Base-by-base conservation (phyloP, 1,140 invertebrate species). In the Drosophila pachea region DNA sequence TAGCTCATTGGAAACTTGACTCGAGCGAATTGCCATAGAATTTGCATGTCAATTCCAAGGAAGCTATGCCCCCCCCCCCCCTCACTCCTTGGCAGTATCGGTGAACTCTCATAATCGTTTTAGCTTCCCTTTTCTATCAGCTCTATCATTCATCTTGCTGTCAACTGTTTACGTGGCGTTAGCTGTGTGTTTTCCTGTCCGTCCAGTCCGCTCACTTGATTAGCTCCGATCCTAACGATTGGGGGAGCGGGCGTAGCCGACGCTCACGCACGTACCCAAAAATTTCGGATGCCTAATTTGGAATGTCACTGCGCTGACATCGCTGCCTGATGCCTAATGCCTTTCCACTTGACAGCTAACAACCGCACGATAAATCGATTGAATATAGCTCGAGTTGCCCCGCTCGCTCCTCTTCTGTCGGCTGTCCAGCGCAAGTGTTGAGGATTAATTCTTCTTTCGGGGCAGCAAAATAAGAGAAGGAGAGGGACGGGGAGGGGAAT, bases 271-370 rank as follows among this genome's bases (percentile, higher is more conserved):
- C 50, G 33, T 55, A 72, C 52, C 63, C 71, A 65, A 73, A 86
- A 73, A 86, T 79, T 81, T 78, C 52, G 47, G 49, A 78, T 81
- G 81, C 76, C 81, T 82, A 84, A 84, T 84, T 84, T 69, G 47
- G 81, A 81, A 73, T 84, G 81, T 84, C 81, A 81, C 79, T 81
- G 52, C 35, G 73, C 58, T 68, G 77, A 83, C 77, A 72, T 74
- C 47, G 60, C 36, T 59, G 73, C 14, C 55, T 73, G 73, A 74
- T 72, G 62, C 42, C 48, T 73, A 79, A 78, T 79, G 77, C 68
- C 68, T 48, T 22, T 69, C 78, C 76, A 86, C 73, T 86, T 84
- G 79, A 84, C 79, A 84, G 79, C 79, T 79, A 76, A 84, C 79
- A 84, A 76, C 66, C 66, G 31, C 62, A 86, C 79, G 73, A 84